Percentiles rank a stretch among this genome's conserved stretches.
These are phyloP conservation scores for Plutella xylostella DNA, from an alignment of 2,888 invertebrate species.

Conservation along the genomic window DNA sequence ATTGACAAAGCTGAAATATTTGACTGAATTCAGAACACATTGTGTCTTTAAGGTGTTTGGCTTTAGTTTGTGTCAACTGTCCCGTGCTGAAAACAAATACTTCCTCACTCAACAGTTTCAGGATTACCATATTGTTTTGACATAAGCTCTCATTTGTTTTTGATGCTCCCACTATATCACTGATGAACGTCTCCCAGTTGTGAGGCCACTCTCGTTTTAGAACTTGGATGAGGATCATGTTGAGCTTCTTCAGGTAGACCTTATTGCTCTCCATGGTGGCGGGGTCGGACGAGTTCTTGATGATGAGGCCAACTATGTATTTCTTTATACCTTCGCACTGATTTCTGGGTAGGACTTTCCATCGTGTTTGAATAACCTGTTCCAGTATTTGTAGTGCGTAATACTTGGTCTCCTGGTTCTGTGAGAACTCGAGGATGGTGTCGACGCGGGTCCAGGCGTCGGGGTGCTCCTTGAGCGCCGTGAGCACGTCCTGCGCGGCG, in stretches of 20 bases:
- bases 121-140: slow-evolving; percentile 99
- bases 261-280: slow-evolving; percentile 91
- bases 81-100: slow-evolving; percentile 99
- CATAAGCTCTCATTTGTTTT: slow-evolving; percentile 99
- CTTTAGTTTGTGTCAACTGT: slow-evolving; percentile 98
- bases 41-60: slow-evolving; percentile 98
- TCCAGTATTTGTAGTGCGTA: slow-evolving; percentile 99
- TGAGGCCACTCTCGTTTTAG: slow-evolving; percentile 99
- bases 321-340: slow-evolving; percentile 99
- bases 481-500: slow-evolving; percentile 94
- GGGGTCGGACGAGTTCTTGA: slow-evolving; percentile 96
- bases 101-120: slow-evolving; percentile 97
- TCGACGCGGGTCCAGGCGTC: slow-evolving; percentile 99
- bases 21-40: slow-evolving; percentile 99
- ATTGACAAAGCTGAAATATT: slow-evolving; percentile 97
- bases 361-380: slow-evolving; percentile 97
- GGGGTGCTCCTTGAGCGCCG: slow-evolving; percentile 96
- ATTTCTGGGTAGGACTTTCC: slow-evolving; percentile 98
- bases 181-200: slow-evolving; percentile 99
- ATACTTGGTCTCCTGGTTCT: slow-evolving; percentile 98
- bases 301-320: slow-evolving; percentile 98
- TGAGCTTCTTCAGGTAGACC: slow-evolving; percentile 97
- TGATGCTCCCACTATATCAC: slow-evolving; percentile 98
- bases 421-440: slow-evolving; percentile 97
- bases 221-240: slow-evolving; percentile 99